Evolutionary conservation across 2,797 vertebrate species (phyloP), one percentile per base, ranked within the genome.

Genomic region (Macropodus opercularis): DNA sequence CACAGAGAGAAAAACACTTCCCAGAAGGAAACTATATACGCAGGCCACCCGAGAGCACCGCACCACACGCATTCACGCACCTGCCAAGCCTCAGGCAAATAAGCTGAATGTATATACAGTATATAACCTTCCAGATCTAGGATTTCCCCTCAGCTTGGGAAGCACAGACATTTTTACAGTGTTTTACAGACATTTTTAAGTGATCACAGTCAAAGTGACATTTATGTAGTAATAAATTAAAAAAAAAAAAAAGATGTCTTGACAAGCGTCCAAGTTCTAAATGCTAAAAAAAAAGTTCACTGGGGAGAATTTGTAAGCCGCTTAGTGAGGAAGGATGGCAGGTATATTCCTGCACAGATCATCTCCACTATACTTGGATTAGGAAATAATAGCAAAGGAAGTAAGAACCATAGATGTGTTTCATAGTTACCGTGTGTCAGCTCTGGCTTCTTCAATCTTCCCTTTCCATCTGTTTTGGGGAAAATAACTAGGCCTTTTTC

Each of bases 391-490:
- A 70, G 63, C 39, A 50, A 34, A 60, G 74, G 49, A 81, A 67
- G 56, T 52, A 52, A 63, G 70, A 19, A 47, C 27, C 9, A 8
- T 3, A 10, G 44, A 69, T 75, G 62, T 56, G 66, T 75, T 78
- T 81, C 69, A 65, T 32, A 62, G 57, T 65, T 63, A 68, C 74
- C 66, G 63, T 79, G 72, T 66, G 61, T 80, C 81, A 72, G 75
- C 77, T 75, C 76, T 31, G 40, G 56, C 63, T 62, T 72, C 55
- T 55, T 69, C 58, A 76, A 69, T 77, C 59, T 69, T 67, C 78
- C 35, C 50, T 82, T 65, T 85, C 79, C 84, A 77, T 87, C 84
- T 81, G 82, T 76, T 88, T 81, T 79, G 63, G 75, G 63, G 55
- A 80, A 85, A 89, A 86, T 69, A 81, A 84, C 65, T 67, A 74